Base-by-base conservation (phyloP, 2,113 vertebrate species). In the Indicator maculatus region DNA sequence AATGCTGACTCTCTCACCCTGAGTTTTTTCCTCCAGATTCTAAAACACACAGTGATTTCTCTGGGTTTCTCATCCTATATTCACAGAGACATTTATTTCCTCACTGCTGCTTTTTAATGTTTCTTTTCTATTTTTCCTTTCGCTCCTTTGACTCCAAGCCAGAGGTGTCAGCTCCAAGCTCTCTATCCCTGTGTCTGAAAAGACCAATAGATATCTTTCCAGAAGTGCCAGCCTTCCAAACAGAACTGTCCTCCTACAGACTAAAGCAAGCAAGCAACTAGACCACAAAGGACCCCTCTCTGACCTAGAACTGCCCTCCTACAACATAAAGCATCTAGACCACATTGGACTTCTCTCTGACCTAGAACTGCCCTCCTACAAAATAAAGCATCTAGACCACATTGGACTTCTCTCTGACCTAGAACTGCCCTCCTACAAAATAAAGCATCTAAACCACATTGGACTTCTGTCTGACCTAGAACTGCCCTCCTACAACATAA, bases 81-180 rank as follows among this genome's bases (percentile, higher is more conserved):
- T 89, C 80, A 70, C 21, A 50, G 26, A 72, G 9, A 58, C 1
- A 1, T 76, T 86, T 81, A 80, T 78, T 88, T 84, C 65, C 88
- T 84, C 61, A 27, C 47, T 86, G 55, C 31, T 81, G 47, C 86
- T 80, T 93, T 92, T 77, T 41, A 30, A 19, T 60, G 58, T 75
- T 85, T 63, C n/a, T 86, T 88, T 70, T 77, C 72, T 33, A 44
- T 80, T 86, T 91, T 84, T 88, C 30, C 53, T 78, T 82, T 92
- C 53, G 15, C 5, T 72, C 47, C 52, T 33, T 80, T 31, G 4
- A 86, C 31, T 64, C 23, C n/a, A 52, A 55, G 73, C 13, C 72
- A 83, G 8, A 50, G n/a, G 36, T 52, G 31, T 91, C 84, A 89
- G 56, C 64, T 64, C 69, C 33, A 65, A 75, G 44, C 61, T 61